Evolutionary conservation across 2,888 invertebrate species (phyloP).

Genomic region (Campoletis raptor): DNA sequence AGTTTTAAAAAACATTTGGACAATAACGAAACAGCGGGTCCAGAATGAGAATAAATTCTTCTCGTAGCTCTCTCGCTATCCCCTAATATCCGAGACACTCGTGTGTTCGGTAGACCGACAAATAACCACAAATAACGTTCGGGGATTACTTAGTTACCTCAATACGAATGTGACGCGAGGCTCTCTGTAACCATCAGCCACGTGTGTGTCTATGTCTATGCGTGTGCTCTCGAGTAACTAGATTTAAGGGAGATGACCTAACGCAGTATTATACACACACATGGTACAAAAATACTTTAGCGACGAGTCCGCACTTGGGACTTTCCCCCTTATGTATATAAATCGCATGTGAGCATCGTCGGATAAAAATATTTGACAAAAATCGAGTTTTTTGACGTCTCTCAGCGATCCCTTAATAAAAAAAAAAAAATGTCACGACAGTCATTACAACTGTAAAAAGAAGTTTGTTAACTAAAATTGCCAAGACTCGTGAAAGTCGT

Average conservation of each 20-base stretch:
- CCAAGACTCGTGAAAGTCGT: no score
- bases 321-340: background rate
- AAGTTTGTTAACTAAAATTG: no score
- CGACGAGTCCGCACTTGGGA: slow-evolving; percentile 16
- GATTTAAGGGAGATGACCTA: slow-evolving; percentile 72
- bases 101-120: slow-evolving; percentile 79
- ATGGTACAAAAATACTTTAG: background rate
- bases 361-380: no score
- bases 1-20: background rate
- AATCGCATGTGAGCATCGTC: no score
- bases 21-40: slow-evolving; percentile 63
- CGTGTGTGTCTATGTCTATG: slow-evolving; percentile 33
- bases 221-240: slow-evolving; percentile 74
- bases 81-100: slow-evolving; percentile 59
- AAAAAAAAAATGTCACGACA: no score
- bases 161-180: slow-evolving; percentile 76
- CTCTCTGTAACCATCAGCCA: background rate
- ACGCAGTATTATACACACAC: slow-evolving; percentile 3
- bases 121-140: slow-evolving; percentile 84
- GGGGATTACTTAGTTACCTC: slow-evolving; percentile 84
- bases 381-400: no score
- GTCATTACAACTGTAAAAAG: no score
- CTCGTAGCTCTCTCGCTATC: slow-evolving; percentile 8
- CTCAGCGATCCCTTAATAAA: no score
- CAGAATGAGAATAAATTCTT: slow-evolving; percentile 75